Evolutionary conservation across 1,140 invertebrate species (phyloP).

Genomic region (Sycophaga agraensis): DNA sequence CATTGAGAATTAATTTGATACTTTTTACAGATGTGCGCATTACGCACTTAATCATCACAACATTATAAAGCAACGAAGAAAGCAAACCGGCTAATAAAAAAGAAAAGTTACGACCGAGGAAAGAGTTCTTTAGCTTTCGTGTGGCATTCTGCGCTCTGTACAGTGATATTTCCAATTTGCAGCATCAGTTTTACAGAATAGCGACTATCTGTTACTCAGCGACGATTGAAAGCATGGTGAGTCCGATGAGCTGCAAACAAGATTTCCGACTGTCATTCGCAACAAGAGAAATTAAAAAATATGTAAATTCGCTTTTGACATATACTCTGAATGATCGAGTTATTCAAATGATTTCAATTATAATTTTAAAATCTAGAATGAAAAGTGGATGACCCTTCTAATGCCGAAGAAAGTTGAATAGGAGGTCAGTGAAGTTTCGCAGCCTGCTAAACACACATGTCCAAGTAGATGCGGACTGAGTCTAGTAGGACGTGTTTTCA

Average conservation of each 20-base stretch:
- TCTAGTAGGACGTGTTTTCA: no score
- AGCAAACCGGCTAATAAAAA: neutral
- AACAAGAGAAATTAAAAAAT: no score
- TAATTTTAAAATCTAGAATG: no score
- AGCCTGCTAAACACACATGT: no score
- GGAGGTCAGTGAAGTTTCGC: no score
- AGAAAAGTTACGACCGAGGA: neutral
- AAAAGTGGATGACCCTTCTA: no score
- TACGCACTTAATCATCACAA: neutral
- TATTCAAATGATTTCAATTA: no score
- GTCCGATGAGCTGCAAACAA: slow-evolving; percentile 54
- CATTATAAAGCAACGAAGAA: neutral
- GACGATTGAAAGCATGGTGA: slow-evolving; percentile 54
- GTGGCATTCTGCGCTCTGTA: slow-evolving; percentile 1
- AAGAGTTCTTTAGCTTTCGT: neutral
- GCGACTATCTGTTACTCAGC: slow-evolving; percentile 21
- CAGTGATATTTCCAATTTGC: neutral
- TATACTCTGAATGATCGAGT: no score
- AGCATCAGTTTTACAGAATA: neutral
- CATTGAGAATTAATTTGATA: slow-evolving; percentile 38
- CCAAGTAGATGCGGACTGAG: no score
- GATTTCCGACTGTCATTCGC: slow-evolving; percentile 22
- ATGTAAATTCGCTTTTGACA: no score
- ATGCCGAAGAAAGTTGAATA: no score
- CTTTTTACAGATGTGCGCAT: slow-evolving; percentile 1